phyloP scores from a whole-genome alignment of 1,140 invertebrate genomes.

The Caenorhabditis inopinata region DNA sequence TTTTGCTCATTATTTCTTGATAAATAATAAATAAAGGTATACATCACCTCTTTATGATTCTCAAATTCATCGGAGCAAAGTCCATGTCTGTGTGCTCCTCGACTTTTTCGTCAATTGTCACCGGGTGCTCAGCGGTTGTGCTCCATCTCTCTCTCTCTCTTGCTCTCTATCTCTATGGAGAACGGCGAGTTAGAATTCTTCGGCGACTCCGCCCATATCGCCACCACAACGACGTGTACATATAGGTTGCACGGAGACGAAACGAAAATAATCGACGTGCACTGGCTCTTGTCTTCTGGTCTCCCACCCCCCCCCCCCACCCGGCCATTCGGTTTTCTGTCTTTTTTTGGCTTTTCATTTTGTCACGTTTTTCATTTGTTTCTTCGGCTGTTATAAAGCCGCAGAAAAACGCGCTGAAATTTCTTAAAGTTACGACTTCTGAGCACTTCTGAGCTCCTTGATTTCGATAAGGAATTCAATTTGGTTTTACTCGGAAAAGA shows the following conservation, averaged over 20 bases:
- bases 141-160: too few relatives aligned
- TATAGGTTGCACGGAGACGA: background rate
- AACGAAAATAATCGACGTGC: background rate
- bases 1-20: conserved; percentile 1
- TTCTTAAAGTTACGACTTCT: too few relatives aligned
- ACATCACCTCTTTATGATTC: background rate
- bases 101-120: conserved; percentile 14
- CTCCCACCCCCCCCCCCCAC: too few relatives aligned
- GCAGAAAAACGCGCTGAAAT: too few relatives aligned
- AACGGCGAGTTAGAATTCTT: background rate
- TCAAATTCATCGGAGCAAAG: background rate
- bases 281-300: background rate
- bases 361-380: too few relatives aligned
- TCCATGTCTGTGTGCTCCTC: background rate
- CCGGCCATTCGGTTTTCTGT: too few relatives aligned
- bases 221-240: background rate
- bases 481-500: too few relatives aligned
- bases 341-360: too few relatives aligned
- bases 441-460: too few relatives aligned
- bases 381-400: too few relatives aligned
- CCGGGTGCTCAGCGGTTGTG: background rate
- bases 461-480: too few relatives aligned
- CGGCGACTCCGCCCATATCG: background rate
- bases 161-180: too few relatives aligned
- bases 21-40: background rate